Base-by-base conservation (phyloP, 2,888 invertebrate species). In the Rapana venosa region DNA sequence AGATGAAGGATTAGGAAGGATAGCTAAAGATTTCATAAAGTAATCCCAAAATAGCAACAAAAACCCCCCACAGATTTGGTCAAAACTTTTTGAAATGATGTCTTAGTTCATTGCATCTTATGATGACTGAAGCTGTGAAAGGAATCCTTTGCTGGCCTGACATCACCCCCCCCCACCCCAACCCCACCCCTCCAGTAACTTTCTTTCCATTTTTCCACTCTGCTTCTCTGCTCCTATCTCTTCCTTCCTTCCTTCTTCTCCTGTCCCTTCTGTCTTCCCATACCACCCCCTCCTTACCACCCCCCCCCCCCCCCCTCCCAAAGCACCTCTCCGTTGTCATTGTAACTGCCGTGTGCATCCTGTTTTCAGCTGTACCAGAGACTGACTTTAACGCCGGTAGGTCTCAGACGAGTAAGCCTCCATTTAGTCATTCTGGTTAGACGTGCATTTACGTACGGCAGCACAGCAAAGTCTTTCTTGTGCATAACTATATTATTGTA, bases 311-410 rank as follows among this genome's bases (percentile, higher is more conserved):
- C 1, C 13, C 20, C 13, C 6, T 22, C 22, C 22, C n/a, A n/a
- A n/a, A n/a, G n/a, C 15, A 13, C 13, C 20, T 61, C 6, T 22
- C 22, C 22, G 22, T 61, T 61, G 22, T 61, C 13, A 13, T 61
- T 61, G 22, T 61, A 20, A 61, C 22, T 61, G 22, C 22, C 22
- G 61, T 13, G 26, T 74, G 74, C 30, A 0, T 30, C 61, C 58
- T 74, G 47, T 79, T 88, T 88, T 32, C 88, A 88, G 88, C 81
- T 88, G 58, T 88, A 81, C 81, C 88, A 79, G 61, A 35, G 88
- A 58, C 47, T 88, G 88, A 88, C 88, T 20, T 74, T 88, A 35
- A 81, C 61, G 32, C 88, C 81, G 88, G 88, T 88, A 88, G 79
- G 88, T 88, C 58, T 1, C 61, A 20, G 81, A 79, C 88, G 87